Conservation (phyloP, 2,113 vertebrate species). For the Ciconia maguari region DNA sequence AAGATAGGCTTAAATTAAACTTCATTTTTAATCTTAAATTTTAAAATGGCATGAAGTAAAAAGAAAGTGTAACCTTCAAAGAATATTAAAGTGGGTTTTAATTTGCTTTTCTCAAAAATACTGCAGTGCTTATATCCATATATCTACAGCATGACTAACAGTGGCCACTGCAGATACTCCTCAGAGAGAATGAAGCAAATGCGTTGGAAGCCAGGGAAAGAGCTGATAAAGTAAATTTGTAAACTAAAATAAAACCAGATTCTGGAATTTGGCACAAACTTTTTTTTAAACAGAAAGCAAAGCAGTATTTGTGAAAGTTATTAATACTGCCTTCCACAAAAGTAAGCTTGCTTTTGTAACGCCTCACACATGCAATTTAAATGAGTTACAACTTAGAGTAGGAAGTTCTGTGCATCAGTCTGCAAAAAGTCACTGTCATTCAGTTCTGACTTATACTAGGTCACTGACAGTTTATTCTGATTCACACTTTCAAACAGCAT, state of each 20-base stretch:
- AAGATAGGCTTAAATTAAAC: not conserved
- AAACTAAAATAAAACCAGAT: not conserved
- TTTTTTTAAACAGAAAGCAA: not conserved
- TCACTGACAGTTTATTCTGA: not conserved
- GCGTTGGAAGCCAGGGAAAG: not conserved
- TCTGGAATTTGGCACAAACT: not conserved
- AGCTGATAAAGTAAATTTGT: not conserved
- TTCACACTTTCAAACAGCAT: not conserved
- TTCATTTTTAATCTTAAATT: not conserved
- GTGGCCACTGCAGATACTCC: constrained; percentile 4
- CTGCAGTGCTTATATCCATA: not conserved
- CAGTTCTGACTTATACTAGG: not conserved
- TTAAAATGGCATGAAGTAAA: not conserved
- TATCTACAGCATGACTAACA: not conserved
- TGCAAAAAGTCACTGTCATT: not conserved
- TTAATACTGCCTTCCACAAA: not conserved
- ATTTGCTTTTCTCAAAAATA: not conserved
- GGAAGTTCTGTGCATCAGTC: not conserved
- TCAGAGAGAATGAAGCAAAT: not conserved
- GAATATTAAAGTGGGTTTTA: not conserved
- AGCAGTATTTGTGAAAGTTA: not conserved
- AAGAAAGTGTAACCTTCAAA: not conserved
- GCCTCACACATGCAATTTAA: not conserved
- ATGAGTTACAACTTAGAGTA: not conserved
- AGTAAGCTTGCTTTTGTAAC: not conserved